Conservation (phyloP, 2,113 vertebrate genomes). For the Phaethon lepturus region DNA sequence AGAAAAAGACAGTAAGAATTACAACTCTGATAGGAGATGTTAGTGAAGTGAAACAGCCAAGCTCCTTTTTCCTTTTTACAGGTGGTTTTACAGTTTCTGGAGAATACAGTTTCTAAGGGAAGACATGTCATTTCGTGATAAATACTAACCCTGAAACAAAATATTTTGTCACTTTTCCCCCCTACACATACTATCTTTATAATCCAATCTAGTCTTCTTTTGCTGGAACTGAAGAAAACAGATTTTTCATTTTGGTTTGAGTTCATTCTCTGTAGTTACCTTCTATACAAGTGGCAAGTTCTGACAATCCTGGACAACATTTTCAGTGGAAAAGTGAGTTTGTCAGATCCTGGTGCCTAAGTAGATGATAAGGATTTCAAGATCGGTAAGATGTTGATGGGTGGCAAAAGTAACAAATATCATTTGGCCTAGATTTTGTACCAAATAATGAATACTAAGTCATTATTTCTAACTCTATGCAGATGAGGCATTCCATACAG, state of each 20-base stretch:
- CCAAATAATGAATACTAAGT: neutral
- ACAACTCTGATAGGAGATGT: neutral
- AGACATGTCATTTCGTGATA: slow-evolving; percentile 31
- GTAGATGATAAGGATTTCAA: neutral
- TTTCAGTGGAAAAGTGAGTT: neutral
- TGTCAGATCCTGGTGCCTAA: neutral
- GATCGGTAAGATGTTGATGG: neutral
- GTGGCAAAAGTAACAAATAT: neutral
- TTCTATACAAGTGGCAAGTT: neutral
- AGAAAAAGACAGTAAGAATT: neutral
- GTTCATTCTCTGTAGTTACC: neutral
- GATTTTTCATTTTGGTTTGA: neutral
- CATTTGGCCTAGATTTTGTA: neutral
- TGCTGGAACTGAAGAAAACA: neutral
- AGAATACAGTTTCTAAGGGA: slow-evolving; percentile 21
- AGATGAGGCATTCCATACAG: neutral
- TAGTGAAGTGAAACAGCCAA: neutral
- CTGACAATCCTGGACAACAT: neutral
- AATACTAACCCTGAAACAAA: slow-evolving; percentile 36
- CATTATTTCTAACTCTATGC: neutral
- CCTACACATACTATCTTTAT: neutral
- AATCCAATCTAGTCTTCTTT: neutral
- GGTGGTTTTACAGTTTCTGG: slow-evolving; percentile 27
- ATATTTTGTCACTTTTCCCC: slow-evolving; percentile 31
- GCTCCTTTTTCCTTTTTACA: slow-evolving; percentile 22